Evolutionary conservation across 2,113 vertebrate genomes (phyloP).

Genomic region (Pelecanus crispus): DNA sequence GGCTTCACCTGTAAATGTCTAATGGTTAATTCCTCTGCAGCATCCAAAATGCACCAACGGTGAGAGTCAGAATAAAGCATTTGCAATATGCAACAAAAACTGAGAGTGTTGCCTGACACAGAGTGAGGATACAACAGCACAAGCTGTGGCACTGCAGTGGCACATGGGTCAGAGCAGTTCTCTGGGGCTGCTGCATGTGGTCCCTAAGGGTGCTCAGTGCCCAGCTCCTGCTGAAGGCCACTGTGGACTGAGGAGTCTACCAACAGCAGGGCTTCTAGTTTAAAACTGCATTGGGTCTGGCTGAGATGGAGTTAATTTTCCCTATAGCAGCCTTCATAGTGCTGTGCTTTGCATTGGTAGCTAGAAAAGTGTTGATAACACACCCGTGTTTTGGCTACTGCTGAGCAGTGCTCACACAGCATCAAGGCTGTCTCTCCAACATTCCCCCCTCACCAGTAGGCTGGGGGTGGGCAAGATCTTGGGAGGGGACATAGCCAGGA

Average conservation of each 20-base stretch:
- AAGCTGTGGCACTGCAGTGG: rapidly evolving
- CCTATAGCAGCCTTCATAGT: no score
- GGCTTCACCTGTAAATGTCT: not conserved
- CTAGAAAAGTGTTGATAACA: no score
- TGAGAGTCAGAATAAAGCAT: not conserved
- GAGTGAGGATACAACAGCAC: no score
- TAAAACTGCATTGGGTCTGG: not conserved
- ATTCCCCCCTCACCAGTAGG: no score
- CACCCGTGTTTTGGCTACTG: no score
- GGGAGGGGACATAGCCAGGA: no score
- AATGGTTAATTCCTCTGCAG: not conserved
- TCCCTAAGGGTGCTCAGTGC: not conserved
- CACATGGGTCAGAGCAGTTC: not conserved
- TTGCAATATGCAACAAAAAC: not conserved
- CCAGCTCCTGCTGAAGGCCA: not conserved
- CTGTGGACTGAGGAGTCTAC: not conserved
- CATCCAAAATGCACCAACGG: not conserved
- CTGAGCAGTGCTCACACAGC: no score
- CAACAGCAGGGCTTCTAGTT: not conserved
- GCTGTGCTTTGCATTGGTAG: no score
- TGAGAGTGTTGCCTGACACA: rapidly evolving
- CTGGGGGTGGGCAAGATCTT: no score
- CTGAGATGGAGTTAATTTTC: no score
- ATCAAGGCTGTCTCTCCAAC: no score
- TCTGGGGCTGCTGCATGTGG: not conserved